Conservation (phyloP, 2,888 invertebrate species). For the Muscina levida region DNA sequence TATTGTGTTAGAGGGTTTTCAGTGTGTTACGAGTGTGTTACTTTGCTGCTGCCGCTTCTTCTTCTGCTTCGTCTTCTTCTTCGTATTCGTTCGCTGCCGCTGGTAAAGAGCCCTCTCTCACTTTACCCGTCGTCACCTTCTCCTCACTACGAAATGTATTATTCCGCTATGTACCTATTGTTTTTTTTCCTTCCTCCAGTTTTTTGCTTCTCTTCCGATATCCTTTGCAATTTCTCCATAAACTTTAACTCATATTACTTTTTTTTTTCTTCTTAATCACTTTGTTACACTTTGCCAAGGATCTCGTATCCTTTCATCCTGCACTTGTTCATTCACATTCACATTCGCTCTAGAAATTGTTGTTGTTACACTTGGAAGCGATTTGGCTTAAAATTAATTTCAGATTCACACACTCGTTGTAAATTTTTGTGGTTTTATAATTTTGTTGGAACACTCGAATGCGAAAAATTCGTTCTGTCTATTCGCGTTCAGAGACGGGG, state of each 20-base stretch:
- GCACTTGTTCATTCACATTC: neutral
- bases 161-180: conserved; percentile 67
- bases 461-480: conserved; percentile 65
- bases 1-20: conserved; percentile 5
- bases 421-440: conserved; percentile 52
- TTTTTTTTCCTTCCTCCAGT: conserved; percentile 59
- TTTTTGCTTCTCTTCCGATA: conserved; percentile 34
- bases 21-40: conserved; percentile 38
- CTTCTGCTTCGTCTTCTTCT: neutral
- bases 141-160: conserved; percentile 55
- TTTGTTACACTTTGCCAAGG: conserved; percentile 7
- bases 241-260: conserved; percentile 56
- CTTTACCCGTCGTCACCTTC: conserved; percentile 12
- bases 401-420: neutral
- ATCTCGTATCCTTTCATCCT: neutral
- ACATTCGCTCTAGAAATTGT: conserved; percentile 3
- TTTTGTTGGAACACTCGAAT: conserved; percentile 60
- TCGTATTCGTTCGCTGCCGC: neutral
- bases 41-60: conserved; percentile 18
- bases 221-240: neutral
- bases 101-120: conserved; percentile 55
- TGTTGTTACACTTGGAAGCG: conserved; percentile 37
- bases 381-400: neutral
- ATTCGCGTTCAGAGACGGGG: conserved; percentile 37
- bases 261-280: conserved; percentile 39